These are phyloP conservation scores for Terrapene triunguis DNA, from an alignment of 2,113 vertebrate species.

Conservation along the genomic window DNA sequence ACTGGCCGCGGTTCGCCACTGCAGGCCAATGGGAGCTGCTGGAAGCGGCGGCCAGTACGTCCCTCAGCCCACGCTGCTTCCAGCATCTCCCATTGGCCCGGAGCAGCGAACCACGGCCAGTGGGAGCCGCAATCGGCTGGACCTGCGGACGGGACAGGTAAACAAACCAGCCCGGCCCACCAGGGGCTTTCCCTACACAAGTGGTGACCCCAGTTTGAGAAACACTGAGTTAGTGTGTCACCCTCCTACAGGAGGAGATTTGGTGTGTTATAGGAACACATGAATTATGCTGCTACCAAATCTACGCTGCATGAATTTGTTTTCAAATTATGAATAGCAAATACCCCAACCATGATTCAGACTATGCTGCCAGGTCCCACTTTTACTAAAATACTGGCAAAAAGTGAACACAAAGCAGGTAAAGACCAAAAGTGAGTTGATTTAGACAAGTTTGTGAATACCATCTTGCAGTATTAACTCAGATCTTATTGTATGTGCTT, in stretches of 20 bases:
- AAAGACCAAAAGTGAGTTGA: not conserved
- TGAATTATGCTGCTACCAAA: accelerated
- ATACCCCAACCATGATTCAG: not conserved
- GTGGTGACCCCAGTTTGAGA: too few species aligned
- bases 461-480: not conserved
- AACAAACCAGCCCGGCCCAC: too few species aligned
- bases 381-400: not conserved
- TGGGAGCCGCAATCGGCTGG: too few species aligned
- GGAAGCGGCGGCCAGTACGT: too few species aligned
- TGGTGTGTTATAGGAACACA: not conserved
- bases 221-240: not conserved
- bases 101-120: too few species aligned
- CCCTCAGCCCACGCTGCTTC: too few species aligned
- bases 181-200: too few species aligned
- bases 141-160: too few species aligned
- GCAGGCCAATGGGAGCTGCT: too few species aligned
- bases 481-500: not conserved
- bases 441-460: not conserved
- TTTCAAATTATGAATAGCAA: not conserved
- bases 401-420: not conserved
- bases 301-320: not conserved
- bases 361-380: not conserved
- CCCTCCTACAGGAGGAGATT: not conserved
- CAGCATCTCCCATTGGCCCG: too few species aligned
- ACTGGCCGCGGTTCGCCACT: too few species aligned